Evolutionary conservation across 1,140 invertebrate species (phyloP), one percentile per base, ranked within the genome.

Genomic region (Limonius californicus): DNA sequence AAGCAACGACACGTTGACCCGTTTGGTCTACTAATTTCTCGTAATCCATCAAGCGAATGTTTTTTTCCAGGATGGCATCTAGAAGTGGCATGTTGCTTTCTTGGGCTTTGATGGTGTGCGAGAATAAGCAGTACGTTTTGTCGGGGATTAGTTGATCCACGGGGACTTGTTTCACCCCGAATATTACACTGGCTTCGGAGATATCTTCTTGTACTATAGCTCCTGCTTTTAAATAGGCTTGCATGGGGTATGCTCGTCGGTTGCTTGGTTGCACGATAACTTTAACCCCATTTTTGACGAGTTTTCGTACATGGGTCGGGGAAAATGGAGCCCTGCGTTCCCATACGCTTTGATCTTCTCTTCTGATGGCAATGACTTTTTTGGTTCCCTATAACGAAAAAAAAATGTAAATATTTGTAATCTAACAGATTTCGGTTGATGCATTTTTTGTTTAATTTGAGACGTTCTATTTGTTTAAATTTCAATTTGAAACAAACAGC

Each of bases 71-170:
- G 68, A 98, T 90, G 2, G 95, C 94, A 80, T 99, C 98, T 55
- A 99, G 77, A 43, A 99, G 82, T 0, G 94, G 87, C 97, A 99
- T 99, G 74, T 99, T 99, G 11, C 88, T 90, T 74, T 98, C 94
- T 77, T 99, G 97, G 0, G 96, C 98, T 78, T 99, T 99, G 65
- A 99, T 99, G 0, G 97, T 99, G 74, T 99, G 98, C 0, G 97
- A 99, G 76, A 99, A 99, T 76, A 99, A 94, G 66, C 94, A 98
- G 71, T 99, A 99, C 0, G 97, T 99, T 77, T 97, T 98, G 68
- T 97, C 89, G 0, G 95, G 93, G 58, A 98, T 88, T 0, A 99
- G 78, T 0, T 89, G 82, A 75, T 99, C 98, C 8, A 98, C 86
- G 0, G 97, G 97, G 0, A 97, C 93, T 81, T 98, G 94, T 73